A percentile compares a stretch with the other conserved stretches of the same genome.
Conservation (phyloP, 2,113 vertebrate genomes). For the Rousettus leschenaultii region DNA sequence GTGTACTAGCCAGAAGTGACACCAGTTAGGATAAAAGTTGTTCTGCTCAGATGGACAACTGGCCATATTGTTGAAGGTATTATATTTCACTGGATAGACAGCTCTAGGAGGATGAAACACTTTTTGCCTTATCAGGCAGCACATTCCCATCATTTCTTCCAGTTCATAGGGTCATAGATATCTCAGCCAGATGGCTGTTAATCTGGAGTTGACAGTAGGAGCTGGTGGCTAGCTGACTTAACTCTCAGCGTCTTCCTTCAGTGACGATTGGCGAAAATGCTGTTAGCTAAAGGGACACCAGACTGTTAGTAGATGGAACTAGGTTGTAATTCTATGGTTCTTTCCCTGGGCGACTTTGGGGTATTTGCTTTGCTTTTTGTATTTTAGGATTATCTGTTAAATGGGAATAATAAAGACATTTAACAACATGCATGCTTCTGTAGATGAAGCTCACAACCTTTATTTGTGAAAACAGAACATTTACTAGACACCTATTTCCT, state of each 20-base stretch:
- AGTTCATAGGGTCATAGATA: not conserved
- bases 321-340: not conserved
- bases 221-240: not conserved
- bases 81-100: not conserved
- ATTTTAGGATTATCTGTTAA: conserved; percentile 13
- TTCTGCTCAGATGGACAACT: not conserved
- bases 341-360: not conserved
- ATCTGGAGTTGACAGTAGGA: not conserved
- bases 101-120: not conserved
- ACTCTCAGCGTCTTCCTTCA: not conserved
- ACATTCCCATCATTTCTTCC: not conserved
- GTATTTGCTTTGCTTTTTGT: not conserved
- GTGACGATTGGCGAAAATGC: not conserved
- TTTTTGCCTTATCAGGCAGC: not conserved
- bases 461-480: not conserved
- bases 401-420: not conserved
- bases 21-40: not conserved
- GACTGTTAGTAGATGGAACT: not conserved
- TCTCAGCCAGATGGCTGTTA: not conserved
- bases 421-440: not conserved
- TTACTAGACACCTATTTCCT: not conserved
- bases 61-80: not conserved
- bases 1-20: not conserved
- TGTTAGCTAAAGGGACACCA: not conserved
- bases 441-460: not conserved